Evolutionary conservation across 2,888 invertebrate genomes (phyloP).

Genomic region (Cerastis rubricosa): DNA sequence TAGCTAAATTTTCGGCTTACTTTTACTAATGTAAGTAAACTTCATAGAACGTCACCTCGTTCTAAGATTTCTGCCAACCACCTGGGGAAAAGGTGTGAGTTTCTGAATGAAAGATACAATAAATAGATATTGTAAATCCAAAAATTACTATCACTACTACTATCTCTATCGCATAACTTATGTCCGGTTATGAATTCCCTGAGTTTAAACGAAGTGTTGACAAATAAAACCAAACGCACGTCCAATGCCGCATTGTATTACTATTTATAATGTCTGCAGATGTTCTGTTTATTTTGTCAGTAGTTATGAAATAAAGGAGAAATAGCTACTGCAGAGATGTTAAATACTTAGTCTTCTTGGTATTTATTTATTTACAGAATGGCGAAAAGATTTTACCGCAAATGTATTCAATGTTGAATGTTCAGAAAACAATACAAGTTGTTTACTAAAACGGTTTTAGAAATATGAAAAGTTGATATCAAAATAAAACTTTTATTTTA

Average conservation of each 20-base stretch:
- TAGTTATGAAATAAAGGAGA: conserved; percentile 22
- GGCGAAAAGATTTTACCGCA: conserved; percentile 7
- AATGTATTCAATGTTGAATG: conserved; percentile 28
- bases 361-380: conserved; percentile 21
- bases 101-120: neutral
- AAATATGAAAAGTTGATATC: conserved; percentile 47
- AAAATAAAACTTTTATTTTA: conserved; percentile 48
- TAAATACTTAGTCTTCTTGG: neutral
- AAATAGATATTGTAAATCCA: neutral
- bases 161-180: no score
- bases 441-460: conserved; percentile 45
- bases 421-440: conserved; percentile 37
- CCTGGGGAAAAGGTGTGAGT: neutral
- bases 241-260: conserved; percentile 21
- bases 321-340: conserved; percentile 13
- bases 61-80: neutral
- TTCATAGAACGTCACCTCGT: neutral
- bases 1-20: no score
- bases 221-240: neutral
- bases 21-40: no score
- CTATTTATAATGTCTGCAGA: conserved; percentile 14
- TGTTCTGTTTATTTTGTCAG: neutral
- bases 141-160: no score
- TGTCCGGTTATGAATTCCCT: no score
- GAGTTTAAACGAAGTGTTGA: neutral